Percentiles rank a stretch among this genome's conserved stretches.
Evolutionary conservation across 2,113 vertebrate species (phyloP).

Genomic region (Sarotherodon lohbergeri): DNA sequence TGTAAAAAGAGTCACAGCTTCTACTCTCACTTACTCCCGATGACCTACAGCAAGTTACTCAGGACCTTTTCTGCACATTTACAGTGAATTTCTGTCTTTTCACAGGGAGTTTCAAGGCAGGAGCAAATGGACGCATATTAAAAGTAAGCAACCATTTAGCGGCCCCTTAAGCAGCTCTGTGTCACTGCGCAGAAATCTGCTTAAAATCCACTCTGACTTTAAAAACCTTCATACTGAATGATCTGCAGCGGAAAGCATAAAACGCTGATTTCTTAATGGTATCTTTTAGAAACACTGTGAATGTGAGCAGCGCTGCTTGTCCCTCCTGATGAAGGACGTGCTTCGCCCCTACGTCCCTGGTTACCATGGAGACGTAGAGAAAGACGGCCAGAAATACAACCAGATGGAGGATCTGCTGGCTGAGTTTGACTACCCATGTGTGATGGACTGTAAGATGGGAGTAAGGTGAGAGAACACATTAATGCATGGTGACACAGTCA

Average conservation of each 20-base stretch:
- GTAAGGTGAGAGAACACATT: slow-evolving; percentile 71
- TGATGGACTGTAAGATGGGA: slow-evolving; percentile 99
- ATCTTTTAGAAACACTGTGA: slow-evolving; percentile 86
- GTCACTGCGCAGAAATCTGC: fast-evolving
- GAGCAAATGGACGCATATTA: slow-evolving; percentile 90
- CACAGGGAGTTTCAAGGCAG: slow-evolving; percentile 94
- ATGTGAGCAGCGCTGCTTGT: slow-evolving; percentile 92
- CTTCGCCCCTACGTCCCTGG: slow-evolving; percentile 87
- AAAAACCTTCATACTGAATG: background rate
- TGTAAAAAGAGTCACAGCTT: background rate
- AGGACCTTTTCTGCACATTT: background rate
- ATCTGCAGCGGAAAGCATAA: background rate
- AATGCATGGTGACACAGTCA: background rate
- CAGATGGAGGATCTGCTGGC: slow-evolving; percentile 98
- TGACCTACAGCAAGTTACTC: background rate
- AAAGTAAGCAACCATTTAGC: slow-evolving; percentile 66
- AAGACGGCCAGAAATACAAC: slow-evolving; percentile 95
- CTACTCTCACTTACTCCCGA: fast-evolving
- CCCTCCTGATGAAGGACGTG: slow-evolving; percentile 87
- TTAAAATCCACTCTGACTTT: background rate
- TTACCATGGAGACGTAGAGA: slow-evolving; percentile 92
- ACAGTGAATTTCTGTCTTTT: slow-evolving; percentile 7
- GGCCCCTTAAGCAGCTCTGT: background rate
- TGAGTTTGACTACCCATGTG: slow-evolving; percentile 90
- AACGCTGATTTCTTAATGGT: background rate